Evolutionary conservation across 2,113 vertebrate genomes (phyloP).

Genomic region (Tursiops truncatus): DNA sequence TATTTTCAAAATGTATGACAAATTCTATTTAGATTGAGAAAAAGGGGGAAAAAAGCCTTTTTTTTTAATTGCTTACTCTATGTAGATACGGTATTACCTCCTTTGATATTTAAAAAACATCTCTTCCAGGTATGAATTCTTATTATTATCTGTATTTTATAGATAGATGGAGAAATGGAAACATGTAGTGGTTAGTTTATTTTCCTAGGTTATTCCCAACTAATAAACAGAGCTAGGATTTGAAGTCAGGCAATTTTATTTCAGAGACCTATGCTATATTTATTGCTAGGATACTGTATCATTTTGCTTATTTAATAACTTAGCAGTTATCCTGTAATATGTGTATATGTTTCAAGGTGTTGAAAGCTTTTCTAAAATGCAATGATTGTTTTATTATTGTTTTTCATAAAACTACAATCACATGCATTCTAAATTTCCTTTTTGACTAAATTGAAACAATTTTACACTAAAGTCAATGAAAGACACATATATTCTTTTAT

Average conservation of each 20-base stretch:
- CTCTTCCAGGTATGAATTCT: background rate
- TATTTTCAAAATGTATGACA: constrained; percentile 52
- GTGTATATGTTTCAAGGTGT: background rate
- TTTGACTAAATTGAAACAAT: constrained; percentile 12
- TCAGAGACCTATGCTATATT: background rate
- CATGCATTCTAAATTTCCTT: background rate
- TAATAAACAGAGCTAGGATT: background rate
- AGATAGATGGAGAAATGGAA: background rate
- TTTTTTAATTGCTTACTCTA: background rate
- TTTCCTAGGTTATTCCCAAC: background rate
- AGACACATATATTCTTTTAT: background rate
- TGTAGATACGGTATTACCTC: background rate
- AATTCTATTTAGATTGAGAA: background rate
- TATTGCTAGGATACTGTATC: background rate
- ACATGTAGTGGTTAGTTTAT: background rate
- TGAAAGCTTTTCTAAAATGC: constrained; percentile 14
- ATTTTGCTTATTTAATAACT: background rate
- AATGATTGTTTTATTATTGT: background rate
- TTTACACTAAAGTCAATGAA: constrained; percentile 11
- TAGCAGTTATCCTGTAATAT: background rate
- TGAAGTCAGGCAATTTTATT: constrained; percentile 47
- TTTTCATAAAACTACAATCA: background rate
- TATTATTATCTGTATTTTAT: background rate
- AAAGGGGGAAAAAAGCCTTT: background rate
- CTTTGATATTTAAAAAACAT: constrained; percentile 27